These are phyloP conservation scores for Drosophila mayri DNA, from an alignment of 1,140 invertebrate species.

Conservation along the genomic window DNA sequence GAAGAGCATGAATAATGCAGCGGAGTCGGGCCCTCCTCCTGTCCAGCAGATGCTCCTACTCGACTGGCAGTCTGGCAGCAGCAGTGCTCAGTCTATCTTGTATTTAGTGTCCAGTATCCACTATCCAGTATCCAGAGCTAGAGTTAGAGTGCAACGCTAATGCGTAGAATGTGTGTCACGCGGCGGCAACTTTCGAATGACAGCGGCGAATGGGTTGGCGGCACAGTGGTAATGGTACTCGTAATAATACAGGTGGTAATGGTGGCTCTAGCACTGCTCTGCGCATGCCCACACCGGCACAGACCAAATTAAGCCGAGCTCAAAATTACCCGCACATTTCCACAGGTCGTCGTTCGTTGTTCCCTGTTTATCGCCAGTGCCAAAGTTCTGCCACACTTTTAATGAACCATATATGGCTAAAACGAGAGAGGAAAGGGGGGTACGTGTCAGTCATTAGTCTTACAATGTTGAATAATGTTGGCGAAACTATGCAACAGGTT, in stretches of 20 bases:
- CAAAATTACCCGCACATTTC: slow-evolving; percentile 73
- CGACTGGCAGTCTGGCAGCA: slow-evolving; percentile 23
- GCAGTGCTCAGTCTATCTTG: slow-evolving; percentile 1
- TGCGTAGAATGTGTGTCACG: slow-evolving; percentile 80
- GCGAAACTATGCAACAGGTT: slow-evolving; percentile 40
- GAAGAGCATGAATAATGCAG: slow-evolving; percentile 71
- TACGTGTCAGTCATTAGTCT: slow-evolving; percentile 49
- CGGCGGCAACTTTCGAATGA: slow-evolving; percentile 81
- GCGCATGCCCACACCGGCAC: slow-evolving; percentile 56
- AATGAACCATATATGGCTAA: slow-evolving; percentile 61
- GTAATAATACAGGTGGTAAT: slow-evolving; percentile 17
- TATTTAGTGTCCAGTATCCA: slow-evolving; percentile 27
- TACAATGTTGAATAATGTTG: slow-evolving; percentile 37
- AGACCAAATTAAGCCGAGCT: slow-evolving; percentile 59
- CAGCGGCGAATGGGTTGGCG: slow-evolving; percentile 45
- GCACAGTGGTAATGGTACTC: slow-evolving; percentile 17
- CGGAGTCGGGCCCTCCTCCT: slow-evolving; percentile 15
- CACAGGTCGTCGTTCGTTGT: slow-evolving; percentile 54
- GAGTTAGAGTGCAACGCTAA: slow-evolving; percentile 45
- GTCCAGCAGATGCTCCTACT: slow-evolving; percentile 35
- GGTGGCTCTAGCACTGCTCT: slow-evolving; percentile 12
- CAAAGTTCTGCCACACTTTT: slow-evolving; percentile 79
- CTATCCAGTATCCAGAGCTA: slow-evolving; percentile 11
- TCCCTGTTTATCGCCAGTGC: slow-evolving; percentile 27
- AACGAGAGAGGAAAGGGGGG: slow-evolving; percentile 23